phyloP scores from a whole-genome alignment of 2,113 vertebrate species.

The Hippoglossus stenolepis region DNA sequence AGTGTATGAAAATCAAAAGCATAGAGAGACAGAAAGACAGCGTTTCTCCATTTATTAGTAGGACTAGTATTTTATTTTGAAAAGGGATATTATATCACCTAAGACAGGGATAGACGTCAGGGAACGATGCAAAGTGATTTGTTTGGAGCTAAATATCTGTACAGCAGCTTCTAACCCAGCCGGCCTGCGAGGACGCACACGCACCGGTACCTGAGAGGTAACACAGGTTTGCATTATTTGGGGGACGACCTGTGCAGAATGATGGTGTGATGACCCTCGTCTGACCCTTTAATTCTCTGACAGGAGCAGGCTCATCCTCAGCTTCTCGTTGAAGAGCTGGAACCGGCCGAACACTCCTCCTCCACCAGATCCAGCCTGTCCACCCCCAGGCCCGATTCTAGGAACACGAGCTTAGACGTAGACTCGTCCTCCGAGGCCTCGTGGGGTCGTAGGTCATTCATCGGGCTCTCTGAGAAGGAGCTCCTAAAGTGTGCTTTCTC shows the following conservation, averaged over 20 bases:
- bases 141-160: neutral
- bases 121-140: neutral
- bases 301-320: slow-evolving; percentile 66
- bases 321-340: slow-evolving; percentile 30
- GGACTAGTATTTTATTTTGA: too few species aligned
- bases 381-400: slow-evolving; percentile 32
- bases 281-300: slow-evolving; percentile 39
- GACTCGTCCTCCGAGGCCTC: slow-evolving; percentile 48
- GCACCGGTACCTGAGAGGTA: neutral
- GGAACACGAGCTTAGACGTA: slow-evolving; percentile 46
- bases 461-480: slow-evolving; percentile 75
- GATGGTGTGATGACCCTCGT: neutral
- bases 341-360: slow-evolving; percentile 38
- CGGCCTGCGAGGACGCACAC: too few species aligned
- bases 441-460: slow-evolving; percentile 59
- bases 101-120: too few species aligned
- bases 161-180: too few species aligned
- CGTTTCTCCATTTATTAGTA: too few species aligned
- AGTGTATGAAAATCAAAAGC: too few species aligned
- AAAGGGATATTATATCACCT: too few species aligned
- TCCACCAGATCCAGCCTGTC: slow-evolving; percentile 53
- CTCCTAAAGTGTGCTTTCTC: slow-evolving; percentile 79
- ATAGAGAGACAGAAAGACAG: too few species aligned
- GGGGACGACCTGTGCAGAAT: neutral
- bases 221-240: neutral